Conservation (phyloP, 2,888 invertebrate species). For the Lypha dubia region DNA sequence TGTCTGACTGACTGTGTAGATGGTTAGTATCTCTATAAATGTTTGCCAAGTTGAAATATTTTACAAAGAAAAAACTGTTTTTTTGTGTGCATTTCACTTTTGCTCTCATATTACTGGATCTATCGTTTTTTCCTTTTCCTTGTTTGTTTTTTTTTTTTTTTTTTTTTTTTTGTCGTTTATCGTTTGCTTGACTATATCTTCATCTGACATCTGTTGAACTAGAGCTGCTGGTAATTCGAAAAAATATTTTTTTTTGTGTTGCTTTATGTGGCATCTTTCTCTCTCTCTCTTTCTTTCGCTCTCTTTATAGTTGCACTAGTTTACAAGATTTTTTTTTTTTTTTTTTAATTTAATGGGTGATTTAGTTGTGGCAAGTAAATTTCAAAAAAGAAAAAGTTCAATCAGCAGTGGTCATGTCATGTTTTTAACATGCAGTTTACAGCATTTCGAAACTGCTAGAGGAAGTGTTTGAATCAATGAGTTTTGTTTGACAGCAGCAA, state of each 20-base stretch:
- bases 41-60: conserved; percentile 29
- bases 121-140: neutral
- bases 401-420: conserved; percentile 60
- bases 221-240: conserved; percentile 45
- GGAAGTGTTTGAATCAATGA: conserved; percentile 46
- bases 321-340: neutral
- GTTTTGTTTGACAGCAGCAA: conserved; percentile 47
- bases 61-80: conserved; percentile 4
- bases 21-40: neutral
- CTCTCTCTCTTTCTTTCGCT: too few species aligned
- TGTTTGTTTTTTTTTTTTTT: neutral
- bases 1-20: neutral
- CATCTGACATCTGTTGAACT: conserved; percentile 57
- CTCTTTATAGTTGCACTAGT: conserved; percentile 11
- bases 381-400: conserved; percentile 41
- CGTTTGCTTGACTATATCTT: conserved; percentile 38
- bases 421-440: conserved; percentile 42
- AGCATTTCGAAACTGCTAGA: conserved; percentile 37
- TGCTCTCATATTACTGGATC: conserved; percentile 2
- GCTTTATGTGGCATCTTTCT: conserved; percentile 13
- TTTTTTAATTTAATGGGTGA: conserved; percentile 36
- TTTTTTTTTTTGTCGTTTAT: neutral
- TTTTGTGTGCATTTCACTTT: conserved; percentile 7
- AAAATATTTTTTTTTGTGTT: conserved; percentile 1
- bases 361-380: conserved; percentile 53